Base-by-base conservation (phyloP, 2,888 invertebrate genomes). In the Phanerotoma sp. region DNA sequence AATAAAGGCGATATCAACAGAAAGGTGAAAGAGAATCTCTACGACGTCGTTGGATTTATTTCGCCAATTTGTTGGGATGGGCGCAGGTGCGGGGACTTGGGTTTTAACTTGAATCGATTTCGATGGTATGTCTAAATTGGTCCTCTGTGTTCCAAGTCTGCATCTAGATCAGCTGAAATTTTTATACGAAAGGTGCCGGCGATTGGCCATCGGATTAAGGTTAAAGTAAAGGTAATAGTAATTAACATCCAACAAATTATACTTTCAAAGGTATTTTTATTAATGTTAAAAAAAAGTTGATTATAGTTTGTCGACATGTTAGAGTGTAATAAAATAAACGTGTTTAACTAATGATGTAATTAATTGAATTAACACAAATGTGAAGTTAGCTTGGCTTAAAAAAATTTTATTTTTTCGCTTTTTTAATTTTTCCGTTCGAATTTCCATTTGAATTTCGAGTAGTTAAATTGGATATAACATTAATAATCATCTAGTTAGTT, bases 91-190 rank as follows among this genome's bases (percentile, higher is more conserved):
- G 64, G 61, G 62, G 47, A 60, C 57, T 61, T 60, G 56, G 51
- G 54, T 53, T 62, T 54, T 55, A 61, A 61, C 60, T 54, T 60
- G 56, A 54, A 63, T 64, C 64, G 62, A 64, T 64, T 64, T 64
- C 65, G 62, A 62, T 61, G 68, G 69, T 68, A 71, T 68, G 69
- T 70, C 69, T 70, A 70, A 70, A 71, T 71, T 71, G 69, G 69
- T 67, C 63, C 61, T 63, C 58, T 58, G 57, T 58, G 44, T 56
- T 33, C 38, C 58, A 13, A 50, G 38, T 38, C 65, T 62, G 66
- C 62, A 70, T 70, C 70, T 67, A 66, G 68, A 69, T 69, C 63
- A 63, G 57, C 52, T 28, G 49, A 50, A 56, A 46, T 28, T 54
- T 49, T 44, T n/a, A 42, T n/a, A 10, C 40, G 41, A 54, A 48